phyloP scores from a whole-genome alignment of 2,888 invertebrate species.

The Acleris literana region DNA sequence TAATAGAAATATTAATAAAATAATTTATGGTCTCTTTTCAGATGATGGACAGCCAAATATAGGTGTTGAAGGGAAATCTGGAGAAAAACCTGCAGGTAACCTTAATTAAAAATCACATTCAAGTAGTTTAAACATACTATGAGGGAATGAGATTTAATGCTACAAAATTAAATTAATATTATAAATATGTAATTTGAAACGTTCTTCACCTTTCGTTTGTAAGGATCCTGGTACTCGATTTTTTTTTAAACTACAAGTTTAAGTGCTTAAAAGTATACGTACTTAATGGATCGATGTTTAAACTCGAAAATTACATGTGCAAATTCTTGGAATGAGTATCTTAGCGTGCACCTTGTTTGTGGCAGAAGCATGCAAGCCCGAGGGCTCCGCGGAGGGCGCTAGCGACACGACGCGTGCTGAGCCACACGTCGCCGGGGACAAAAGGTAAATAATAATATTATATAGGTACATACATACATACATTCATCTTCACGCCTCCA shows the following conservation, averaged over 20 bases:
- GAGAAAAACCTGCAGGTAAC: slow-evolving; percentile 61
- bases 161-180: no score
- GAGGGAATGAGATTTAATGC: no score
- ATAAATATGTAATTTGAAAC: no score
- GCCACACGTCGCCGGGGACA: slow-evolving; percentile 46
- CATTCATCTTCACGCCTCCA: not conserved
- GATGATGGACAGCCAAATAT: slow-evolving; percentile 56
- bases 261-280: no score
- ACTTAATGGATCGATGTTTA: no score
- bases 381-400: slow-evolving; percentile 54
- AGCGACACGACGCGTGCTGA: slow-evolving; percentile 51
- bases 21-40: slow-evolving; percentile 42
- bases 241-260: no score
- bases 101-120: not conserved
- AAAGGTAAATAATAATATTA: slow-evolving; percentile 45
- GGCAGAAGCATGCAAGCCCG: slow-evolving; percentile 59
- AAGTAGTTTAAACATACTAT: no score
- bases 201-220: no score
- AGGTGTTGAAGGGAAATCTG: slow-evolving; percentile 52
- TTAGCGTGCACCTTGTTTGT: not conserved
- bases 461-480: not conserved
- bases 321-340: no score
- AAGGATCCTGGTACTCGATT: no score
- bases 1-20: not conserved
- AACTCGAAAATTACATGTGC: no score